A percentile compares a stretch with the other conserved stretches of the same genome.
Evolutionary conservation across 2,797 vertebrate genomes (phyloP).

Genomic region (Huso huso): DNA sequence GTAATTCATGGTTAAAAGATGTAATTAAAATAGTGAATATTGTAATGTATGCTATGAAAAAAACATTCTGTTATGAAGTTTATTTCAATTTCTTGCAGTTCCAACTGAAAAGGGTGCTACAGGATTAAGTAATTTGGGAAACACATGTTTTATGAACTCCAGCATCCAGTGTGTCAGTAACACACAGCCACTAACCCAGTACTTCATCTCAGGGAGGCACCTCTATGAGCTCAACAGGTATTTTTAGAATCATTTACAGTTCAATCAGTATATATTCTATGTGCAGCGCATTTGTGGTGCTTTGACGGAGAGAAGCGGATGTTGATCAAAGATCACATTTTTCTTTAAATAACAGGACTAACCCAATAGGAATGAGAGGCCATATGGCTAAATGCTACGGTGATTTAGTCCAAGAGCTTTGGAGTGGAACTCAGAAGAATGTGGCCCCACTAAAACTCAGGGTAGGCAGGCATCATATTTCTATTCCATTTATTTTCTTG

Average conservation of each 20-base stretch:
- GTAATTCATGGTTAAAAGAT: no score
- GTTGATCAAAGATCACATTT: not conserved
- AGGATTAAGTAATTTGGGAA: slow-evolving; percentile 93
- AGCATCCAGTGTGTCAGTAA: slow-evolving; percentile 99
- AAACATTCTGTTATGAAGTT: not conserved
- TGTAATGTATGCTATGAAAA: no score
- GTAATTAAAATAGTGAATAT: no score
- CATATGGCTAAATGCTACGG: slow-evolving; percentile 99
- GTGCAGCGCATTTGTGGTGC: not conserved
- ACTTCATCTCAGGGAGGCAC: slow-evolving; percentile 94
- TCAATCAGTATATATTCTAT: not conserved
- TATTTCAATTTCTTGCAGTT: slow-evolving; percentile 50
- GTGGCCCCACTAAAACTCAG: slow-evolving; percentile 90
- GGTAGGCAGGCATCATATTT: slow-evolving; percentile 49
- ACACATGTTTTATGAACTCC: slow-evolving; percentile 99
- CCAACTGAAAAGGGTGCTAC: slow-evolving; percentile 97
- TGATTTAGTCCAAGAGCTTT: slow-evolving; percentile 95
- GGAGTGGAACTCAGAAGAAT: slow-evolving; percentile 97
- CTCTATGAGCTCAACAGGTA: slow-evolving; percentile 97
- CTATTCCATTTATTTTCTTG: no score
- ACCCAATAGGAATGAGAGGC: slow-evolving; percentile 96
- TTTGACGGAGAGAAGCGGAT: not conserved
- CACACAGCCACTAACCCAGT: slow-evolving; percentile 88
- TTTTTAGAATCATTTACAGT: slow-evolving; percentile 12
- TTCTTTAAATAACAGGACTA: slow-evolving; percentile 64